Conservation (phyloP, 2,113 vertebrate genomes). For the Aptenodytes patagonicus region DNA sequence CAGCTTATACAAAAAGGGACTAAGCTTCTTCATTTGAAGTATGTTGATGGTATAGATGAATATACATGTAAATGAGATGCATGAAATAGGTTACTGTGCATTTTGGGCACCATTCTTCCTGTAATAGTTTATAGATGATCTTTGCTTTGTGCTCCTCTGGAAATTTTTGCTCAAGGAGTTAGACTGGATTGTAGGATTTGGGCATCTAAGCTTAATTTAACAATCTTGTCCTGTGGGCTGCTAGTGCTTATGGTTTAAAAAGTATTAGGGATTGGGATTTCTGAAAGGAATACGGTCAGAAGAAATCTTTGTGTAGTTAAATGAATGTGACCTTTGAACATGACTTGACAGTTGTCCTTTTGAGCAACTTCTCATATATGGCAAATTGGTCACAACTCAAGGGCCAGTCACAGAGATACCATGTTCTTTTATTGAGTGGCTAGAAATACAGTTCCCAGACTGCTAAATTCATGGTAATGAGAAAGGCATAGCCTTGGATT, state of each 20-base stretch:
- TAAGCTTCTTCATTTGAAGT: background rate
- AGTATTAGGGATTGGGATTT: background rate
- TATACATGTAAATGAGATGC: background rate
- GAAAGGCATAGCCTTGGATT: background rate
- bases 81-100: fast-evolving
- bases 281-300: background rate
- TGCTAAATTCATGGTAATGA: background rate
- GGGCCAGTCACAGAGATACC: background rate
- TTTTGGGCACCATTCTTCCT: background rate
- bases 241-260: background rate
- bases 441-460: background rate
- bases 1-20: background rate
- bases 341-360: background rate
- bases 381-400: background rate
- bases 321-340: background rate
- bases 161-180: background rate
- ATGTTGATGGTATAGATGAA: background rate
- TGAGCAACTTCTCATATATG: background rate
- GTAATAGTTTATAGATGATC: background rate
- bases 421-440: background rate
- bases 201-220: background rate
- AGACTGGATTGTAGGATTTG: background rate
- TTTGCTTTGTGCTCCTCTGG: background rate
- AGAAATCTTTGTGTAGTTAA: background rate
- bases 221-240: background rate